Percentiles rank a stretch among this genome's conserved stretches.
Evolutionary conservation across 2,888 invertebrate species (phyloP).

Genomic region (Rhagonycha lutea): DNA sequence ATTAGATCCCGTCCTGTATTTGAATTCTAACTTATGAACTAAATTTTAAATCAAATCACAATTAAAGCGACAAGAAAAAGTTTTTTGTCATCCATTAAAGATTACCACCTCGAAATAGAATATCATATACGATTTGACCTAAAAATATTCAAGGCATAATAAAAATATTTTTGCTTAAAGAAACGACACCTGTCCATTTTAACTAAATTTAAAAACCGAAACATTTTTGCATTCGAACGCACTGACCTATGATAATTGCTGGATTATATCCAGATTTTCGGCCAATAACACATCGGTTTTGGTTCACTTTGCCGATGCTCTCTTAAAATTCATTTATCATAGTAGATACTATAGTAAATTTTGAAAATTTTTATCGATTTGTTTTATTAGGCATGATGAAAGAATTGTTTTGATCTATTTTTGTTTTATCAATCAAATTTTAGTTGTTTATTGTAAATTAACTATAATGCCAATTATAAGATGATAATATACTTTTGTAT

Average conservation of each 20-base stretch:
- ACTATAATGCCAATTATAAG: constrained; percentile 6
- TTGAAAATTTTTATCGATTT: background rate
- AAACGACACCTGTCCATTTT: background rate
- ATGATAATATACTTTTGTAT: background rate
- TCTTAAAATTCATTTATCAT: background rate
- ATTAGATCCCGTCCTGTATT: constrained; percentile 39
- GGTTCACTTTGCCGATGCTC: background rate
- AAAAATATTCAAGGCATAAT: background rate
- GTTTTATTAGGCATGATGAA: constrained; percentile 22
- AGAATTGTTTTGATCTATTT: constrained; percentile 23
- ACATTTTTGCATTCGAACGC: constrained; percentile 13
- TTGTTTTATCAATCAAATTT: constrained; percentile 17
- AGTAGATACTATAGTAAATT: background rate
- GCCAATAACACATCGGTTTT: background rate
- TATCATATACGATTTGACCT: background rate
- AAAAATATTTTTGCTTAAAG: background rate
- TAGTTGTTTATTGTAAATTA: constrained; percentile 20
- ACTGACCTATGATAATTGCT: constrained; percentile 27
- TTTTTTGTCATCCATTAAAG: background rate
- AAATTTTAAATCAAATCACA: constrained; percentile 28
- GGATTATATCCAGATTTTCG: constrained; percentile 18
- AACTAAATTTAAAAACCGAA: constrained; percentile 14
- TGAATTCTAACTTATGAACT: constrained; percentile 36
- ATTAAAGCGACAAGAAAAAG: background rate
- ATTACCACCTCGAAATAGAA: background rate